These are phyloP conservation scores for Andrena cerasifolii DNA, from an alignment of 1,140 invertebrate species.

Conservation along the genomic window DNA sequence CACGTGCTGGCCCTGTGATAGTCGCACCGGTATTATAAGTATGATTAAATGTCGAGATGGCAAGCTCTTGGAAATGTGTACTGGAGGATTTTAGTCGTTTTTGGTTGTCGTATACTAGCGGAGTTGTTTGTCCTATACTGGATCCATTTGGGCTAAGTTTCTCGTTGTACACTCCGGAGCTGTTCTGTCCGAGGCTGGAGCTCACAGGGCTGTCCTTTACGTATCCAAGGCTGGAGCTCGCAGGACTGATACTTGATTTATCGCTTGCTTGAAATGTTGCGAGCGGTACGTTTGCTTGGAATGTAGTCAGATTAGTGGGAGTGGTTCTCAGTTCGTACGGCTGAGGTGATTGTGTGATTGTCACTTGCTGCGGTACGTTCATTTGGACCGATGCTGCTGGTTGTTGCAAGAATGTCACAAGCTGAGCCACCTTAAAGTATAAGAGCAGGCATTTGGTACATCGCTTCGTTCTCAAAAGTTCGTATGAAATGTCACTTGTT, in stretches of 20 bases:
- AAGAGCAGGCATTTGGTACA: conserved; percentile 14
- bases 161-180: conserved; percentile 71
- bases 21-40: conserved; percentile 65
- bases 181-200: conserved; percentile 76
- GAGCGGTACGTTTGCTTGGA: conserved; percentile 77
- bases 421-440: conserved; percentile 83
- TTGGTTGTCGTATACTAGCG: conserved; percentile 74
- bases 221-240: conserved; percentile 78
- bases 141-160: conserved; percentile 76
- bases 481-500: no score
- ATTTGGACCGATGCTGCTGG: conserved; percentile 74
- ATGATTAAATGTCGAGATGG: conserved; percentile 78
- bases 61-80: conserved; percentile 75
- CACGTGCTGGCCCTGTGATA: conserved; percentile 48
- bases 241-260: conserved; percentile 78
- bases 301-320: conserved; percentile 79
- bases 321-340: conserved; percentile 72
- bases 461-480: no score
- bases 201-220: conserved; percentile 76
- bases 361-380: conserved; percentile 64
- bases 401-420: conserved; percentile 86
- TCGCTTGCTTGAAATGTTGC: conserved; percentile 79
- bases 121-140: conserved; percentile 76
- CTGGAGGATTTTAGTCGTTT: conserved; percentile 60
- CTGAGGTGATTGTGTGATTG: conserved; percentile 64